Evolutionary conservation across 1,140 invertebrate genomes (phyloP), one percentile per base, ranked within the genome.

Genomic region (Steinernema feltiae): DNA sequence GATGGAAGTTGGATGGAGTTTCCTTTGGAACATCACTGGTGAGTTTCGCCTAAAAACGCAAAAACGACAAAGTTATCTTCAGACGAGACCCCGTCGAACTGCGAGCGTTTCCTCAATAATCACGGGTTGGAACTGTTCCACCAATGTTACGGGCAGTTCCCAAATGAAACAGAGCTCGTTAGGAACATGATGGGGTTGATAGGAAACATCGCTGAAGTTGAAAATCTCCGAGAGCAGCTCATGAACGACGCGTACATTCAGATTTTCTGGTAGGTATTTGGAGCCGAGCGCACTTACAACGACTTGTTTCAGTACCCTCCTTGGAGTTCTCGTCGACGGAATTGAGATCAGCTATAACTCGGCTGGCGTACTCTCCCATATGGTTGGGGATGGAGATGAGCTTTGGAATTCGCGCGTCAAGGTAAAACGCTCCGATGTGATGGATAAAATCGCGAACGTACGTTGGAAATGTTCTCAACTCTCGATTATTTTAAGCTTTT

Each of bases 311-410:
- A 91, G 92, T 79, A 89, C 91, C 48, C 88, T 98, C 15, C 88
- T 98, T 12, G 91, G 92, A 73, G 94, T 93, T 0, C 89, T 89
- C 12, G 92, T 92, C 83, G 95, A 97, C 88, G 94, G 94, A 30
- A 98, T 98, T 79, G 95, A 98, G 90, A 93, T 95, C 69, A 94
- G 93, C 83, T 98, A 98, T 87, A 98, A 98, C 89, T 94, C 95
- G 21, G 94, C 94, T 15, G 95, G 95, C 27, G 94, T 98, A 7
- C 89, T 98, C 69, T 92, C 94, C 17, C 95, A 98, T 87, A 92
- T 98, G 88, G 93, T 93, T 1, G 95, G 93, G 0, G 95, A 98
- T 88, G 95, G 95, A 0, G 88, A 90, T 0, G 90, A 90, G 53
- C 90, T 91, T 0, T 98, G 95, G 95, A 91, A 89, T 12, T 0